Percentiles rank a stretch among this genome's conserved stretches.
These are phyloP conservation scores for Caracal caracal DNA, from an alignment of 2,113 vertebrate genomes.

Conservation along the genomic window DNA sequence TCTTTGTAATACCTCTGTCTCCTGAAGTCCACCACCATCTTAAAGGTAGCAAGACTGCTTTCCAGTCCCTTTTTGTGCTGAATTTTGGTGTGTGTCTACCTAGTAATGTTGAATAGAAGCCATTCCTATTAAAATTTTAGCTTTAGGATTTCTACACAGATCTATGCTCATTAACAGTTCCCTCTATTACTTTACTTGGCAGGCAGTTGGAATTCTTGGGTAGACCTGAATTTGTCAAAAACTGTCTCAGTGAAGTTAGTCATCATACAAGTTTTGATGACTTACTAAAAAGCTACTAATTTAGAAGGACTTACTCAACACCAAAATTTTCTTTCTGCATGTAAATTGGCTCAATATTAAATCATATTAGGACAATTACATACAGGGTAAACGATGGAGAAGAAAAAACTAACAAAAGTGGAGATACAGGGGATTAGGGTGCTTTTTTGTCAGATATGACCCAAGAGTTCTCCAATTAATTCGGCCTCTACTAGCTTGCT, in stretches of 20 bases:
- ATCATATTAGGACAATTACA: neutral
- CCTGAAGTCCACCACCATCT: neutral
- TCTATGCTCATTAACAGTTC: neutral
- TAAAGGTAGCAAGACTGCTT: neutral
- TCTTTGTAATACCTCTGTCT: neutral
- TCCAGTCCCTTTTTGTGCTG: neutral
- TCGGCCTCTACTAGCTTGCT: neutral
- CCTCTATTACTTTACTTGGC: neutral
- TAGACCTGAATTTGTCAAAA: conserved; percentile 43
- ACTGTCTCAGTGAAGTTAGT: neutral
- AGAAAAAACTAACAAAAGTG: neutral
- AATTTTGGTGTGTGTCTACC: neutral
- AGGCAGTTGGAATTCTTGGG: neutral
- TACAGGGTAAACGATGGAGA: neutral
- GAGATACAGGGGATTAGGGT: neutral
- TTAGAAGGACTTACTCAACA: neutral
- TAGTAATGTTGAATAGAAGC: neutral
- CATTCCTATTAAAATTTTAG: neutral
- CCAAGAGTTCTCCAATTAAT: conserved; percentile 22
- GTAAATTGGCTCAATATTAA: neutral
- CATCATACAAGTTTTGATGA: neutral
- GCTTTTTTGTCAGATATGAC: neutral
- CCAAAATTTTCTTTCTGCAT: neutral
- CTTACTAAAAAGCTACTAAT: conserved; percentile 23
- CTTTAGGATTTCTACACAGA: neutral